A percentile compares a stretch with the other conserved stretches of the same genome.
Evolutionary conservation across 2,888 invertebrate genomes (phyloP).

Genomic region (Orchestes rusci): DNA sequence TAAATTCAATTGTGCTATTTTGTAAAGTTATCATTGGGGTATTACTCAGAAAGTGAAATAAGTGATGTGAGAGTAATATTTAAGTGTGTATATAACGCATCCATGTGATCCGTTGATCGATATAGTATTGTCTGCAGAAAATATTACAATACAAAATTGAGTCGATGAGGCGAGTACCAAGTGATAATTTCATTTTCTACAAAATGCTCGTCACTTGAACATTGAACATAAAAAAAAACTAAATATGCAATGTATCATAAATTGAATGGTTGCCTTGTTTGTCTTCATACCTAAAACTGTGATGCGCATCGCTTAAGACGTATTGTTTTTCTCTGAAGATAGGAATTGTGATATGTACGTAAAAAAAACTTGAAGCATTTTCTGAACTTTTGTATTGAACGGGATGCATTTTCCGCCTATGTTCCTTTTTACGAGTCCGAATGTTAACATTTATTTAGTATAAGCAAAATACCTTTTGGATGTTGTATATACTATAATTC

Average conservation of each 20-base stretch:
- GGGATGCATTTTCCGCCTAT: constrained; percentile 39
- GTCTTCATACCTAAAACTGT: constrained; percentile 5
- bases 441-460: constrained; percentile 4
- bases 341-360: constrained; percentile 44
- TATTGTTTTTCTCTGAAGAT: constrained; percentile 8
- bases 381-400: constrained; percentile 40
- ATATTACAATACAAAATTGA: too few relatives aligned
- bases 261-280: constrained; percentile 3
- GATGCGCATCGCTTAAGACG: constrained; percentile 3
- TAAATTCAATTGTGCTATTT: too few relatives aligned
- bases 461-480: constrained; percentile 6
- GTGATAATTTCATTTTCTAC: too few relatives aligned
- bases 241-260: not conserved
- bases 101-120: too few relatives aligned
- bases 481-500: constrained; percentile 8
- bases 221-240: not conserved
- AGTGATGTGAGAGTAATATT: too few relatives aligned
- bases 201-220: not conserved
- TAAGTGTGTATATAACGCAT: too few relatives aligned
- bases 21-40: too few relatives aligned
- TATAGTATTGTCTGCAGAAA: too few relatives aligned
- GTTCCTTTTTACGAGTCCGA: constrained; percentile 29
- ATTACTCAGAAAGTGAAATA: too few relatives aligned
- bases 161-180: too few relatives aligned
- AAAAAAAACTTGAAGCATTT: constrained; percentile 39